Conservation (phyloP, 2,113 vertebrate species). For the Mormyrus iriodes region DNA sequence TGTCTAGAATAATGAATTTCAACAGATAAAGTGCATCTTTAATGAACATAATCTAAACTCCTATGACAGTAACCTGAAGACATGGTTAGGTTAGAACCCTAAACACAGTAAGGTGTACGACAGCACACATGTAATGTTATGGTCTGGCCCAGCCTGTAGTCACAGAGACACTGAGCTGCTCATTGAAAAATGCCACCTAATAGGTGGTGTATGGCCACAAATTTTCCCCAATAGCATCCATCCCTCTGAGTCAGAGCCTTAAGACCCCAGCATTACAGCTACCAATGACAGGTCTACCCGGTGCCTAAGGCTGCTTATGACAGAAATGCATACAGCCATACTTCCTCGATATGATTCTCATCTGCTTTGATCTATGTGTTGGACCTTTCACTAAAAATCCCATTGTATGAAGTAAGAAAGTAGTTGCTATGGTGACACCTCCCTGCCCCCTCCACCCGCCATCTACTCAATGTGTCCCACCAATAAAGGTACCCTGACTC, state of each 20-base stretch:
- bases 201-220: not conserved
- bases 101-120: not conserved
- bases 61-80: conserved; percentile 11
- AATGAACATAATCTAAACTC: conserved; percentile 41
- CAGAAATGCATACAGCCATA: not conserved
- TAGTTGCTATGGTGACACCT: conserved; percentile 17
- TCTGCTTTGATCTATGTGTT: not conserved
- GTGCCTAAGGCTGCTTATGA: not conserved
- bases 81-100: not conserved
- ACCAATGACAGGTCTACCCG: not conserved
- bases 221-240: not conserved
- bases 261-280: conserved; percentile 11
- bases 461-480: conserved; percentile 1
- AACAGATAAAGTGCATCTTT: conserved; percentile 66
- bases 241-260: not conserved
- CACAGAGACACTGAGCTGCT: not conserved
- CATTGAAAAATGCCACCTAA: not conserved
- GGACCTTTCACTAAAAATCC: conserved; percentile 26
- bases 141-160: not conserved
- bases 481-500: not conserved
- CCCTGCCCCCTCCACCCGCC: conserved; percentile 28
- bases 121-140: conserved; percentile 17
- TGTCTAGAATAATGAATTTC: conserved; percentile 55
- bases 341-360: not conserved
- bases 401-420: not conserved